Conservation (phyloP, 2,888 invertebrate genomes). For the Pardosa pseudoannulata region DNA sequence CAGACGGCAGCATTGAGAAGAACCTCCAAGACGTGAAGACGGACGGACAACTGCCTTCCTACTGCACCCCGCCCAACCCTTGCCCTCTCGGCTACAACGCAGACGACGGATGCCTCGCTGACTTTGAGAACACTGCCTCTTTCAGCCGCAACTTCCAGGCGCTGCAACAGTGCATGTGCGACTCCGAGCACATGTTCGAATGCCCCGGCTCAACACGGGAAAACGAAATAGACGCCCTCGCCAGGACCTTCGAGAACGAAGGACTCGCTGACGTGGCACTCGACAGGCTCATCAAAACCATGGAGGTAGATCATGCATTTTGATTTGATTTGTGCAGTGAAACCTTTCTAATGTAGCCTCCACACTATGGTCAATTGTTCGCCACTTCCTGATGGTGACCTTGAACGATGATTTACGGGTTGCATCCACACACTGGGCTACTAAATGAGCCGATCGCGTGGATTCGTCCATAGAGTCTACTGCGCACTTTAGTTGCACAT, state of each 20-base stretch:
- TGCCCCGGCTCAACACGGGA: constrained; percentile 82
- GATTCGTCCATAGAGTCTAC: no score
- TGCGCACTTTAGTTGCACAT: no score
- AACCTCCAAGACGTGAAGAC: constrained; percentile 86
- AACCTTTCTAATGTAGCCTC: no score
- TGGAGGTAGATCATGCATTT: constrained; percentile 67
- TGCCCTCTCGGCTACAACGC: constrained; percentile 96
- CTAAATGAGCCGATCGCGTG: no score
- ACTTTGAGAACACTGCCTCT: constrained; percentile 95
- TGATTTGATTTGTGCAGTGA: no score
- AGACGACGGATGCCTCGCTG: constrained; percentile 91
- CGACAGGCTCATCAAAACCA: constrained; percentile 83
- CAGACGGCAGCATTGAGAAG: constrained; percentile 78
- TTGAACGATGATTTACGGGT: no score
- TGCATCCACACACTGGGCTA: no score
- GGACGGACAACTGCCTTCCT: constrained; percentile 96
- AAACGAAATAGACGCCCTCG: constrained; percentile 76
- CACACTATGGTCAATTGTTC: no score
- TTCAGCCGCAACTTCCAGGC: constrained; percentile 95
- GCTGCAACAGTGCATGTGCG: constrained; percentile 97
- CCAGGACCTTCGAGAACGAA: constrained; percentile 76
- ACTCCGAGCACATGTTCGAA: constrained; percentile 97
- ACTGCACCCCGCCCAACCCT: constrained; percentile 99
- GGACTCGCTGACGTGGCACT: constrained; percentile 79
- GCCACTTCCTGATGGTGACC: no score